A percentile compares a stretch with the other conserved stretches of the same genome.
Evolutionary conservation across 2,797 vertebrate species (phyloP).

Genomic region (Falco concolor): DNA sequence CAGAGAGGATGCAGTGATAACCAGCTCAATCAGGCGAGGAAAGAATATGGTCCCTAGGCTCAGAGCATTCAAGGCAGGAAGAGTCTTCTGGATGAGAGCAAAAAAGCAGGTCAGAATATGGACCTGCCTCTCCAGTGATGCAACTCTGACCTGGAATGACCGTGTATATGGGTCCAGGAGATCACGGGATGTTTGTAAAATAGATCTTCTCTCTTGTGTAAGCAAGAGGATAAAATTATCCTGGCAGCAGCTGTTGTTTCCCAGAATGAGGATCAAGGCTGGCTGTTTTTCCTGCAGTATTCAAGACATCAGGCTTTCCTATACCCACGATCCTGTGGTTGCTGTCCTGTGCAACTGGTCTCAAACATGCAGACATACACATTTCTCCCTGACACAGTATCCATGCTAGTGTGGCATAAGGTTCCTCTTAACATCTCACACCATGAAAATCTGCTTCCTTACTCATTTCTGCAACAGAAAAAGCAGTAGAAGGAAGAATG

Average conservation of each 20-base stretch:
- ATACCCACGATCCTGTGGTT: background rate
- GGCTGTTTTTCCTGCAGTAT: constrained; percentile 25
- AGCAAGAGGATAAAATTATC: constrained; percentile 66
- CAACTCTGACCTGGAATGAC: constrained; percentile 63
- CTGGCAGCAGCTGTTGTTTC: constrained; percentile 64
- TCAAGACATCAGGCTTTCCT: constrained; percentile 24
- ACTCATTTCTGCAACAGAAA: background rate
- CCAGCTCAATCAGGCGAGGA: background rate
- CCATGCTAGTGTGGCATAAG: background rate
- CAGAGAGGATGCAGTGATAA: background rate
- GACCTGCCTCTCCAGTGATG: constrained; percentile 24
- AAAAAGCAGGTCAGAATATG: constrained; percentile 33
- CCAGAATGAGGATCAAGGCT: constrained; percentile 66
- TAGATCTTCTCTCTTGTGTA: constrained; percentile 63
- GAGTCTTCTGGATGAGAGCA: background rate
- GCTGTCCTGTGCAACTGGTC: background rate
- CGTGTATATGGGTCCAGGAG: constrained; percentile 39
- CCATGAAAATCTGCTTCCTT: background rate
- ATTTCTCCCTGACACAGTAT: background rate
- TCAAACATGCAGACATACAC: background rate
- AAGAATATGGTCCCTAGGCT: background rate
- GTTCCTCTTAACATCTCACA: background rate
- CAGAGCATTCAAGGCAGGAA: background rate
- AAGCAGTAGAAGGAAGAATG: background rate
- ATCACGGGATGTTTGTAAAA: constrained; percentile 68